These are phyloP conservation scores for Hydrotaea diabolus DNA, from an alignment of 2,888 invertebrate species.

Conservation along the genomic window DNA sequence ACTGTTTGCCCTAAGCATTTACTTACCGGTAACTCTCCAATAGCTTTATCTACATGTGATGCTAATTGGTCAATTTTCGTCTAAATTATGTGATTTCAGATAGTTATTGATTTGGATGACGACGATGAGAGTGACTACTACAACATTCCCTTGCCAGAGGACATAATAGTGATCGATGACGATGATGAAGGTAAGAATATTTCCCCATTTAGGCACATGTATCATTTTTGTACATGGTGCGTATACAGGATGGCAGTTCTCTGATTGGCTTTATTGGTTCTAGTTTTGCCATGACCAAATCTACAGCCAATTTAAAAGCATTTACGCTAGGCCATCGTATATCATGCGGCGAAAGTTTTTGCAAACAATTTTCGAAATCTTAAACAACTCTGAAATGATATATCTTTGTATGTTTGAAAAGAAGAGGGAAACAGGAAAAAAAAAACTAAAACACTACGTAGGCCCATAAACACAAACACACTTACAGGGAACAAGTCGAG, in stretches of 20 bases:
- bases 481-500: slow-evolving; percentile 16
- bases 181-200: slow-evolving; percentile 29
- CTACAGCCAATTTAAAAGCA: slow-evolving; percentile 26
- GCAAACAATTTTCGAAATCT: slow-evolving; percentile 49
- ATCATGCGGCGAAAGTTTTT: slow-evolving; percentile 25
- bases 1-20: too few relatives aligned
- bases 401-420: slow-evolving; percentile 34
- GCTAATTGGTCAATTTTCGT: too few relatives aligned
- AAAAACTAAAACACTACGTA: slow-evolving; percentile 12
- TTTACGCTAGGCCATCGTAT: slow-evolving; percentile 2
- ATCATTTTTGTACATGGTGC: too few relatives aligned
- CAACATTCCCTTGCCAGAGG: slow-evolving; percentile 10
- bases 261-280: slow-evolving; percentile 15
- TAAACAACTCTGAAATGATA: slow-evolving; percentile 46
- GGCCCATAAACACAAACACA: slow-evolving; percentile 7
- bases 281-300: neutral
- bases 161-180: slow-evolving; percentile 32
- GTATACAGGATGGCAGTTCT: neutral
- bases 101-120: slow-evolving; percentile 16
- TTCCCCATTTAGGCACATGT: neutral
- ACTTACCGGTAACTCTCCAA: too few relatives aligned
- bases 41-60: too few relatives aligned
- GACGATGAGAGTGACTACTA: slow-evolving; percentile 43
- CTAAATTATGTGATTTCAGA: neutral
- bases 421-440: neutral